Evolutionary conservation across 2,113 vertebrate species (phyloP), one percentile per base, ranked within the genome.

Genomic region (Muscicapa adusta): DNA sequence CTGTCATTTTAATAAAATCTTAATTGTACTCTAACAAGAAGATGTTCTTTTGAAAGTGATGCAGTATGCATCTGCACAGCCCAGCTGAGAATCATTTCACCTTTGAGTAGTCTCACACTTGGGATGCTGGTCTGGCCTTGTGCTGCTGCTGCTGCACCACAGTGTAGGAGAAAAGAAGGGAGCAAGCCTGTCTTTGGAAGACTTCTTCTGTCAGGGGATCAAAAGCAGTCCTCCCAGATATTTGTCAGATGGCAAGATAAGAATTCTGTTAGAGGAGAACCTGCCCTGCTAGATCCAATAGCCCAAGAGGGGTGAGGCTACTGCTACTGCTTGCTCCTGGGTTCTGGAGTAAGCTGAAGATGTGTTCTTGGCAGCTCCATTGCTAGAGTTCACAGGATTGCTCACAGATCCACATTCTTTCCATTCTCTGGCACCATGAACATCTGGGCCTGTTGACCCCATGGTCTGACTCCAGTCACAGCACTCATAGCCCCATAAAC

Each of bases 1-100:
- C 48, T 91, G 60, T 91, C 29, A 67, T 96, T 96, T 94, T 73
- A 94, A 94, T 95, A 95, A 96, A 93, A 92, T 40, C 74, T 91
- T 92, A 92, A 66, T 93, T 71, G 72, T 94, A 31, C 78, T 92
- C 47, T 93, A 92, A 86, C 48, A 58, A 88, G 72, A 95, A 96
- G 93, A 89, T 76, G 85, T 85, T 95, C 70, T 80, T 83, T 96
- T 80, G 82, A 68, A 96, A 94, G 43, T 67, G 20, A 62, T 72
- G 67, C 40, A 3, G 14, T 95, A 4, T 90, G 14, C 79, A 23
- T 50, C 42, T 75, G 15, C 82, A 54, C 12, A 54, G 42, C 34
- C 79, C 40, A 8, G 12, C 71, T 83, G 79, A 36, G 15, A 60
- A 61, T 1, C 1, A 26, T 89, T 38, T 88, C 22, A 18, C 45